phyloP scores from a whole-genome alignment of 2,888 invertebrate species.

The Scaptodrosophila latifasciaeformis region DNA sequence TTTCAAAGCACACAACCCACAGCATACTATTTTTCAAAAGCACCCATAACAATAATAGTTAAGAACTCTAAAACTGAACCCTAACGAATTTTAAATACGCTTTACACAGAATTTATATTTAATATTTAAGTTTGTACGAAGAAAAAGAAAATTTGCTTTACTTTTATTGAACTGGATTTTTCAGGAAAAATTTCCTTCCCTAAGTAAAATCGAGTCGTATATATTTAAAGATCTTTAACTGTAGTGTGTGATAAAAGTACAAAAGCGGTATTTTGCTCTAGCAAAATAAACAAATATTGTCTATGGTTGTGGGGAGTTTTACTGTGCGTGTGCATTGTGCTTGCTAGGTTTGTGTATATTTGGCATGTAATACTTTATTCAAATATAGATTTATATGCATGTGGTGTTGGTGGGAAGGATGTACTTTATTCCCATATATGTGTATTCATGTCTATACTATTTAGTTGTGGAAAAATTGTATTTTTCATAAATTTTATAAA shows the following conservation, averaged over 20 bases:
- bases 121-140: no score
- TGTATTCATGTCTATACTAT: conserved; percentile 1
- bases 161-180: no score
- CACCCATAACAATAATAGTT: neutral
- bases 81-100: no score
- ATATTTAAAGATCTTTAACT: no score
- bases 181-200: no score
- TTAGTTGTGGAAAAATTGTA: conserved; percentile 47
- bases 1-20: neutral
- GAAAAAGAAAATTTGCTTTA: no score
- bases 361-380: conserved; percentile 45
- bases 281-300: neutral
- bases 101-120: no score
- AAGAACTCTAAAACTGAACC: no score
- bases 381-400: conserved; percentile 65
- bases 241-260: neutral
- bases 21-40: conserved; percentile 11
- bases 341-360: conserved; percentile 7
- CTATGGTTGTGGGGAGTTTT: no score
- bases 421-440: conserved; percentile 5
- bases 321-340: neutral
- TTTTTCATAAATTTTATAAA: conserved; percentile 65
- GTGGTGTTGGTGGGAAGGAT: conserved; percentile 37
- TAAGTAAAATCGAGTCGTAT: no score
- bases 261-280: neutral